Evolutionary conservation across 2,888 invertebrate species (phyloP).

Genomic region (Flabesymbios commensalis): DNA sequence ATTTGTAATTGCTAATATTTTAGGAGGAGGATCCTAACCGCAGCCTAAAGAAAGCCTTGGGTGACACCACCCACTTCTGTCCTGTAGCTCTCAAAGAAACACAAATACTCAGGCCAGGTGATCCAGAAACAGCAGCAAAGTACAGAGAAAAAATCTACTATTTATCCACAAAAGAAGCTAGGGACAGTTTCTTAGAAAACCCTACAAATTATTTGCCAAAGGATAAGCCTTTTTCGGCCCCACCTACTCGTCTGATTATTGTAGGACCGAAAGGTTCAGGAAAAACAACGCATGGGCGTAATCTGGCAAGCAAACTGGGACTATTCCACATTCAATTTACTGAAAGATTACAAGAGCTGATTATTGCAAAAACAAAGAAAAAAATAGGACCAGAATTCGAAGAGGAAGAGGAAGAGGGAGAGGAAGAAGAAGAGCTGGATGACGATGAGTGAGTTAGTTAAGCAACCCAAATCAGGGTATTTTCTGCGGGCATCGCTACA

Average conservation of each 20-base stretch:
- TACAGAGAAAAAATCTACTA: slow-evolving; percentile 60
- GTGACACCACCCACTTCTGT: slow-evolving; percentile 61
- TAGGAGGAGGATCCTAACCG: slow-evolving; percentile 57
- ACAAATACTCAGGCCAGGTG: slow-evolving; percentile 57
- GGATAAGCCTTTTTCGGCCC: slow-evolving; percentile 52
- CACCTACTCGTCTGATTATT: slow-evolving; percentile 54
- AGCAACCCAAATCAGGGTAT: background rate
- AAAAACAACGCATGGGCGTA: slow-evolving; percentile 56
- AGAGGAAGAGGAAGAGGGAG: slow-evolving; percentile 43
- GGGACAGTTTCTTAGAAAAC: slow-evolving; percentile 54
- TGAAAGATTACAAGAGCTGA: slow-evolving; percentile 59
- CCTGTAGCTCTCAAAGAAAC: slow-evolving; percentile 58
- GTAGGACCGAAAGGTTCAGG: slow-evolving; percentile 59
- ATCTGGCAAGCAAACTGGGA: slow-evolving; percentile 56
- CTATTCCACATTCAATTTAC: slow-evolving; percentile 62
- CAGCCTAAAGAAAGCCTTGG: slow-evolving; percentile 57
- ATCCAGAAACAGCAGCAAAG: slow-evolving; percentile 56
- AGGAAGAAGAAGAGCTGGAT: slow-evolving; percentile 7
- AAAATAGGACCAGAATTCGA: slow-evolving; percentile 58
- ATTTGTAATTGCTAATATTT: no score
- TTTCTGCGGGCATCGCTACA: background rate
- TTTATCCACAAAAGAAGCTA: slow-evolving; percentile 50
- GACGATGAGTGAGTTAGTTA: background rate
- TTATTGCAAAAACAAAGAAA: slow-evolving; percentile 60
- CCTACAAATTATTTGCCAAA: slow-evolving; percentile 51